A percentile compares a stretch with the other conserved stretches of the same genome.
Evolutionary conservation across 2,797 vertebrate genomes (phyloP).

Genomic region (Lepidocolaptes lacrymiger): DNA sequence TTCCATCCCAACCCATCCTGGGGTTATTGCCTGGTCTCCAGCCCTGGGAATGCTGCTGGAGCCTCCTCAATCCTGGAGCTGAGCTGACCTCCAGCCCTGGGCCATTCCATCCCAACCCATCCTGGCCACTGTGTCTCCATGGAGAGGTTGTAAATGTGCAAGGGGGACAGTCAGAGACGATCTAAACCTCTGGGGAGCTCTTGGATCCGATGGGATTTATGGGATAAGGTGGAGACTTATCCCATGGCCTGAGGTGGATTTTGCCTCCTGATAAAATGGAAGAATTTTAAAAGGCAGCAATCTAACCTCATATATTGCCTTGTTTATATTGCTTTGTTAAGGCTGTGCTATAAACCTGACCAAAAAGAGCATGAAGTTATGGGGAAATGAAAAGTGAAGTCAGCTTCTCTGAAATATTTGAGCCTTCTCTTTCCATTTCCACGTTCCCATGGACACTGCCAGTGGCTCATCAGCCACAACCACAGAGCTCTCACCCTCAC

Average conservation of each 20-base stretch:
- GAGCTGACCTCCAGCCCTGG: not conserved
- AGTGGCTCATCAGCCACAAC: not conserved
- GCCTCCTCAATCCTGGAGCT: not conserved
- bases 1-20: not conserved
- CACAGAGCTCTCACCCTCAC: not conserved
- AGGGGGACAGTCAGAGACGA: not conserved
- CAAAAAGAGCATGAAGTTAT: not conserved
- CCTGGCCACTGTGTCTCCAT: not conserved
- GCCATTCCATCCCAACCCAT: not conserved
- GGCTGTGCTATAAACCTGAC: not conserved
- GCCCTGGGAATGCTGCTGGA: not conserved
- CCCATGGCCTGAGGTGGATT: not conserved
- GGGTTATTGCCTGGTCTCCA: not conserved
- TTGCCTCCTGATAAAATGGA: not conserved
- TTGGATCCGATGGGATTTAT: not conserved
- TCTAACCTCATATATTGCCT: not conserved
- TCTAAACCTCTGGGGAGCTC: not conserved
- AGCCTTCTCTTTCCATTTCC: not conserved
- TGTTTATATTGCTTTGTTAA: not conserved
- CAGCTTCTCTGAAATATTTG: not conserved
- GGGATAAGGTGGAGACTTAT: not conserved
- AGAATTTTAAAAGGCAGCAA: slow-evolving; percentile 1
- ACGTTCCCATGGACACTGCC: rapidly evolving
- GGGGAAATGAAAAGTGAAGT: not conserved
- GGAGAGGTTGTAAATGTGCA: not conserved